Base-by-base conservation (phyloP, 2,888 invertebrate species). In the Slavum lentiscoides region DNA sequence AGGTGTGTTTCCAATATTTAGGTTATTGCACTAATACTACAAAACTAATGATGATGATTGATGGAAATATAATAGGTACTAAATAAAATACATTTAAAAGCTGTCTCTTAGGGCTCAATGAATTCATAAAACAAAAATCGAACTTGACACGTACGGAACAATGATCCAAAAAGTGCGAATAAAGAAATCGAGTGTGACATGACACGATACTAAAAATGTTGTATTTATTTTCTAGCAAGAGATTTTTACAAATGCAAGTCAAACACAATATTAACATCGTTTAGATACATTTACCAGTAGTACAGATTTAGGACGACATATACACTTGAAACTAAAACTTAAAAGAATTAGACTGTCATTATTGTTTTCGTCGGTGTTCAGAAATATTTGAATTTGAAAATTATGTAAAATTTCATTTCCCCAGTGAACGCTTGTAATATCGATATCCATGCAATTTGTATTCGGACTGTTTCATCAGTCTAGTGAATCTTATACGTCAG, bases 361-460 rank as follows among this genome's bases (percentile, higher is more conserved):
- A 80, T 64, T 80, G 80, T 72, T 80, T 80, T 62, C 72, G 80
- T 55, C 72, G 80, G 8, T 80, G 72, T 80, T 39, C 80, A 15
- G 72, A 72, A 53, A 11, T 58, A 23, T 39, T 58, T 11, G 80
- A 80, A 43, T 80, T 80, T 66, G 72, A 80, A 80, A 80, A 64
- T 15, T 72, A 80, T 30, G 64, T 80, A 72, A 70, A 80, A 64
- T 64, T 80, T n/a, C 80, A 80, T 58, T 80, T 70, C 9, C 6
- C 13, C n/a, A 9, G 58, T 1, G 58, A 72, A 66, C 23, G 13
- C 15, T 8, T 21, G 2, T 80, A 66, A 8, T 80, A 70, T 66
- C 64, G 64, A 19, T 80, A 70, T 66, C 64, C 72, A 19, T 80
- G 72, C 1, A 72, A 80, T 58, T 72, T 80, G 17, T 80, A 72